Evolutionary conservation across 1,140 invertebrate genomes (phyloP), one percentile per base, ranked within the genome.

Genomic region (Diorhabda elongata): DNA sequence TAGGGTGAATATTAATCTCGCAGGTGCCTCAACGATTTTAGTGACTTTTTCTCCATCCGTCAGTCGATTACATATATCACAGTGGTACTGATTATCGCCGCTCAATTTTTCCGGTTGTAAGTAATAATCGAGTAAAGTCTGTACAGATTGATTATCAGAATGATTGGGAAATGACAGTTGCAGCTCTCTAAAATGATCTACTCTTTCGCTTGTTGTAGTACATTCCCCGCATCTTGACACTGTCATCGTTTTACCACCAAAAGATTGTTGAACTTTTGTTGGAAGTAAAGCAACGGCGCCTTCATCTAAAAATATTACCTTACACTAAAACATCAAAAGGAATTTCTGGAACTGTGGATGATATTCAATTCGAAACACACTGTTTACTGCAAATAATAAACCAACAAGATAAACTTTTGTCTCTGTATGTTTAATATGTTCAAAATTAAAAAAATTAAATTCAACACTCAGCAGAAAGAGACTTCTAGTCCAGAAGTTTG

Each of bases 11-110:
- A 94, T 90, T 3, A 96, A 83, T 80, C 92, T 90, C 6, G 87
- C 85, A 0, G 93, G 93, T 1, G 89, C 84, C 47, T 89, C 85
- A 0, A 90, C 84, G 9, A 95, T 87, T 44, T 87, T 84, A 1
- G 93, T 90, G 3, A 86, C 86, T 26, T 92, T 85, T 74, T 91
- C 88, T 0, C 91, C 93, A 75, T 95, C 91, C 44, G 89, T 89
- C 2, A 94, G 82, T 8, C 84, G 85, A 6, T 85, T 85, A 79
- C 93, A 96, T 43, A 87, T 87, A 70, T 89, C 88, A 82, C 93
- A 96, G 69, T 88, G 85, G 78, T 95, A 95, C 73, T 90, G 87
- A 78, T 95, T 94, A 61, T 94, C 91, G 0, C 89, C 92, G 6
- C 80, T 78, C 4, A 96, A 79, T 61, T 87, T 88, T 76, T 96